phyloP scores from a whole-genome alignment of 2,797 vertebrate species.

The Serranus cabrilla region DNA sequence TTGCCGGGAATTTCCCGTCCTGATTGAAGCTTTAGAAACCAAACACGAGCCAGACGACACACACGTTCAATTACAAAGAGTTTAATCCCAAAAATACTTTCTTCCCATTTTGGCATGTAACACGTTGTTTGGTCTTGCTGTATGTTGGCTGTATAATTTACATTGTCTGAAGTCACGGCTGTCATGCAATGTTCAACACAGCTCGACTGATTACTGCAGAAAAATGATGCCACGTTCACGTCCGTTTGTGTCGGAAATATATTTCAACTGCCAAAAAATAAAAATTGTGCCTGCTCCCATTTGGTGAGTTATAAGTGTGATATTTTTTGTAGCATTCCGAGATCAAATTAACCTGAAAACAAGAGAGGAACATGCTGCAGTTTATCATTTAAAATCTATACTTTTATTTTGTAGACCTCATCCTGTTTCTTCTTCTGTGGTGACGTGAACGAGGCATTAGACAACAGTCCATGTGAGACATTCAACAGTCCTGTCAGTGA shows the following conservation, averaged over 20 bases:
- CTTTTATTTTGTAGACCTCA: not conserved
- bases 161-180: slow-evolving; percentile 36
- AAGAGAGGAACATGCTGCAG: slow-evolving; percentile 28
- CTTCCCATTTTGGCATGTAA: slow-evolving; percentile 59
- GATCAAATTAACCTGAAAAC: not conserved
- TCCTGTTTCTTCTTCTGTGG: not conserved
- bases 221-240: slow-evolving; percentile 36
- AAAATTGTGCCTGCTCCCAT: not conserved
- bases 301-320: slow-evolving; percentile 2
- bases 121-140: slow-evolving; percentile 75
- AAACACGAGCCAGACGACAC: slow-evolving; percentile 23
- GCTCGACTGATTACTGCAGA: slow-evolving; percentile 23
- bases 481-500: slow-evolving; percentile 38
- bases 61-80: slow-evolving; percentile 60
- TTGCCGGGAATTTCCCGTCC: not conserved
- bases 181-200: slow-evolving; percentile 64
- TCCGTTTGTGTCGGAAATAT: not conserved
- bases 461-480: slow-evolving; percentile 30
- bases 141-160: slow-evolving; percentile 57
- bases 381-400: not conserved
- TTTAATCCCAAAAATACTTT: slow-evolving; percentile 80
- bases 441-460: slow-evolving; percentile 32
- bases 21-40: slow-evolving; percentile 19
- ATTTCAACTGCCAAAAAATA: not conserved
- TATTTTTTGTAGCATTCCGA: slow-evolving; percentile 1